Conservation (phyloP, 2,888 invertebrate species). For the Nomada ferruginata region DNA sequence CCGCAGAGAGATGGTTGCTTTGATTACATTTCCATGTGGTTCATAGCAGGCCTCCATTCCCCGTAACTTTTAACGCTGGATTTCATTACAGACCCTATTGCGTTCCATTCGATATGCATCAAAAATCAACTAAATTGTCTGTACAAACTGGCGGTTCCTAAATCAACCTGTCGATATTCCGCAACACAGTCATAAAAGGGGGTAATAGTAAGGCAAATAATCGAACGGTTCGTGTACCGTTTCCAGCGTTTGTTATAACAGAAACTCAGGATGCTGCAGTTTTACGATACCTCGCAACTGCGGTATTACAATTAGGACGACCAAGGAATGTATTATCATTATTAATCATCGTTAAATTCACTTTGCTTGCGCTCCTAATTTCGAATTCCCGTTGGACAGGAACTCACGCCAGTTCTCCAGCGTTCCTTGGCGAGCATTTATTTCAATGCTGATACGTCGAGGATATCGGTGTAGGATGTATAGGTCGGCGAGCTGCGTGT, state of each 20-base stretch:
- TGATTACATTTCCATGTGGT: constrained; percentile 12
- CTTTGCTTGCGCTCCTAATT: constrained; percentile 32
- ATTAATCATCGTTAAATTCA: constrained; percentile 51
- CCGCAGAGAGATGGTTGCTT: constrained; percentile 4
- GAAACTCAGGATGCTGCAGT: constrained; percentile 9
- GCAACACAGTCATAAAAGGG: background rate
- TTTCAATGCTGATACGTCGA: constrained; percentile 52
- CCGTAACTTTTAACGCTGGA: background rate
- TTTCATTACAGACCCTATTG: background rate
- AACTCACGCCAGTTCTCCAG: background rate
- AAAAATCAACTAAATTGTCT: constrained; percentile 8
- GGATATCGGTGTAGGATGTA: constrained; percentile 33
- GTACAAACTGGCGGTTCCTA: background rate
- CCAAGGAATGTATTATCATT: constrained; percentile 19
- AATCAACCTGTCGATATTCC: background rate
- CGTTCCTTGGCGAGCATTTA: constrained; percentile 27
- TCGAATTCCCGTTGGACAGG: constrained; percentile 52
- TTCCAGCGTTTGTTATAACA: background rate
- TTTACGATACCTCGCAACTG: background rate
- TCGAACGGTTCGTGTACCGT: background rate
- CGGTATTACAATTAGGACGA: constrained; percentile 7
- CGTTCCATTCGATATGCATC: background rate
- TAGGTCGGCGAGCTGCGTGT: constrained; percentile 5
- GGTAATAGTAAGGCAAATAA: background rate
- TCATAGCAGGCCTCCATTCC: background rate